A percentile compares a stretch with the other conserved stretches of the same genome.
phyloP scores from a whole-genome alignment of 2,888 invertebrate genomes.

The Pollenia amentaria region DNA sequence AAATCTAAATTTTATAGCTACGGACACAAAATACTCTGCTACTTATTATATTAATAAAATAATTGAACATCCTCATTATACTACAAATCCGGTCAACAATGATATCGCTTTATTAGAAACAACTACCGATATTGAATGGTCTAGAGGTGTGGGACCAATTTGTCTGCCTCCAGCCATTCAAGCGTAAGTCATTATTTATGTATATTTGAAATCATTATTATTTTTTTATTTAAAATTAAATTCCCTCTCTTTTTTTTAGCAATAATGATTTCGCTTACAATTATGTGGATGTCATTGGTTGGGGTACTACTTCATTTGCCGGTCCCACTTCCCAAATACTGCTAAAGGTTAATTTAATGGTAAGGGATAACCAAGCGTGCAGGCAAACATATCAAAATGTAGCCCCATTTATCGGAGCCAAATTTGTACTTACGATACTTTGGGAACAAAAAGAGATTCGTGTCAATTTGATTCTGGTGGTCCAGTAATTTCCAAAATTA shows the following conservation, averaged over 20 bases:
- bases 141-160: conserved; percentile 86
- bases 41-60: conserved; percentile 81
- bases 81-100: conserved; percentile 78
- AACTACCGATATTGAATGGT: conserved; percentile 84
- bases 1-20: conserved; percentile 31
- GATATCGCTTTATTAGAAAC: conserved; percentile 86
- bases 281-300: conserved; percentile 82
- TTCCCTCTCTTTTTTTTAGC: background rate
- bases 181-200: conserved; percentile 75
- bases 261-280: conserved; percentile 76
- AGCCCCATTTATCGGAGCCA: conserved; percentile 74
- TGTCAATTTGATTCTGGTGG: conserved; percentile 86
- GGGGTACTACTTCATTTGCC: conserved; percentile 85
- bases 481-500: conserved; percentile 84
- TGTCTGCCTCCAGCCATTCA: conserved; percentile 85
- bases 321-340: conserved; percentile 84
- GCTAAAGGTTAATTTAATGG: conserved; percentile 84
- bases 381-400: conserved; percentile 69
- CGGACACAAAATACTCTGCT: conserved; percentile 66
- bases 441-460: conserved; percentile 82
- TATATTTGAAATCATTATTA: background rate
- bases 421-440: conserved; percentile 79
- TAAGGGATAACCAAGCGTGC: conserved; percentile 75
- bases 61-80: conserved; percentile 77
- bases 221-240: background rate